phyloP scores from a whole-genome alignment of 2,888 invertebrate species.

The Tanytarsus gracilentus region DNA sequence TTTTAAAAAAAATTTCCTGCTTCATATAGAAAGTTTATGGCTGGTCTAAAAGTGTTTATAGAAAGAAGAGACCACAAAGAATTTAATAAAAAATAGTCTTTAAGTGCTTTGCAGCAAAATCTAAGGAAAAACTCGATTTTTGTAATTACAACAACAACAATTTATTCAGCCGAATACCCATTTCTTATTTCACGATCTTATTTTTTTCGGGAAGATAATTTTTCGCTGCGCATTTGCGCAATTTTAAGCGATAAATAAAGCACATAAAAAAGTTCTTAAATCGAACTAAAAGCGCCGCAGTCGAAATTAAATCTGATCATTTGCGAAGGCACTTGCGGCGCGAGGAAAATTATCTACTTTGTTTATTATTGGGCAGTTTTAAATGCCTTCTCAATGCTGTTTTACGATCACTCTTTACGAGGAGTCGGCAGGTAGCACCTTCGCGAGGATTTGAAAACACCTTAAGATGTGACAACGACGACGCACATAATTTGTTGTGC shows the following conservation, averaged over 20 bases:
- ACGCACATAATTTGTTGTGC: too few relatives aligned
- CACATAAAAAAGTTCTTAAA: neutral
- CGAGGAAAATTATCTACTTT: neutral
- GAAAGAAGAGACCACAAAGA: too few relatives aligned
- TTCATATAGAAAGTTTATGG: too few relatives aligned
- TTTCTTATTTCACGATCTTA: conserved; percentile 1
- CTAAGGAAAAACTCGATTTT: too few relatives aligned
- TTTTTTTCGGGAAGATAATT: neutral
- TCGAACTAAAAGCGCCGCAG: conserved; percentile 1
- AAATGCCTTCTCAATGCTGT: conserved; percentile 2
- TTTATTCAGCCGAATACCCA: too few relatives aligned
- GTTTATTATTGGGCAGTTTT: neutral
- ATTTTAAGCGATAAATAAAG: neutral
- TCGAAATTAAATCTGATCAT: neutral
- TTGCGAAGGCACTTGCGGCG: neutral
- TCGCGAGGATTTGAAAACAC: conserved; percentile 5
- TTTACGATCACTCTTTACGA: conserved; percentile 1
- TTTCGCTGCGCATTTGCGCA: conserved; percentile 3
- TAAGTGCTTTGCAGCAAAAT: too few relatives aligned
- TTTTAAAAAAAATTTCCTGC: too few relatives aligned
- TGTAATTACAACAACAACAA: too few relatives aligned
- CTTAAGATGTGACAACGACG: too few relatives aligned
- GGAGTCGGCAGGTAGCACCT: conserved; percentile 9
- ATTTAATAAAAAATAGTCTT: too few relatives aligned
- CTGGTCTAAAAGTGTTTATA: too few relatives aligned